Percentiles rank a stretch among this genome's conserved stretches.
Evolutionary conservation across 2,888 invertebrate species (phyloP).

Genomic region (Cantharis flavilabris): DNA sequence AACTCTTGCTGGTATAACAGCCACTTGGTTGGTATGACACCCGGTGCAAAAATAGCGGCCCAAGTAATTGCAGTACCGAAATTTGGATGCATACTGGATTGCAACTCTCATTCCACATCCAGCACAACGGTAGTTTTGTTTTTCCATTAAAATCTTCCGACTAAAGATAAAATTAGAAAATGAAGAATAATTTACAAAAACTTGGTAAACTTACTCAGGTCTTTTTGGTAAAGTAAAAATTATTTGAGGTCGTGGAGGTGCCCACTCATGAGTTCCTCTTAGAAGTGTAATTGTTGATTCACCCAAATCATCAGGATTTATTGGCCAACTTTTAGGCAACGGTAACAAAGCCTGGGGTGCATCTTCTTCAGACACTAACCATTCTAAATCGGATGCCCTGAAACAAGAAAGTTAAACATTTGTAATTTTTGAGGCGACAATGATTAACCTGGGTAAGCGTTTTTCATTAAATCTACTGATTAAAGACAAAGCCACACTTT

Average conservation of each 20-base stretch:
- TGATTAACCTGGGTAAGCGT: conserved; percentile 65
- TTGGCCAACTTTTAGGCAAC: conserved; percentile 72
- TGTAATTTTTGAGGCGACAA: neutral
- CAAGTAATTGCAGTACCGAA: conserved; percentile 81
- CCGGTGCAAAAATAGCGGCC: conserved; percentile 86
- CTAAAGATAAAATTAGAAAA: conserved; percentile 51
- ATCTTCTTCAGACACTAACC: conserved; percentile 79
- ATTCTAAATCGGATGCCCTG: conserved; percentile 76
- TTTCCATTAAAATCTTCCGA: conserved; percentile 65
- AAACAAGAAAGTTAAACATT: conserved; percentile 13
- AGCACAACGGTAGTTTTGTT: conserved; percentile 80
- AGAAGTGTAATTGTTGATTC: conserved; percentile 57
- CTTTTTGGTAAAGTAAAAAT: conserved; percentile 77
- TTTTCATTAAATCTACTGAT: conserved; percentile 77
- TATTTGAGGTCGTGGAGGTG: conserved; percentile 81
- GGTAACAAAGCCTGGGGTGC: conserved; percentile 78
- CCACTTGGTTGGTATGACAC: conserved; percentile 79
- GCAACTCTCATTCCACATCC: conserved; percentile 84
- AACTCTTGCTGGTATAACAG: conserved; percentile 71
- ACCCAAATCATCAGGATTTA: conserved; percentile 68
- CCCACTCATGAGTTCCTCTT: conserved; percentile 81
- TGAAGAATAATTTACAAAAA: neutral
- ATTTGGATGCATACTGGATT: conserved; percentile 70
- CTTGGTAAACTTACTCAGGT: conserved; percentile 62
- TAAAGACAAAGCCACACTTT: conserved; percentile 77